Evolutionary conservation across 1,140 invertebrate species (phyloP).

Genomic region (Aradophagus sp.): DNA sequence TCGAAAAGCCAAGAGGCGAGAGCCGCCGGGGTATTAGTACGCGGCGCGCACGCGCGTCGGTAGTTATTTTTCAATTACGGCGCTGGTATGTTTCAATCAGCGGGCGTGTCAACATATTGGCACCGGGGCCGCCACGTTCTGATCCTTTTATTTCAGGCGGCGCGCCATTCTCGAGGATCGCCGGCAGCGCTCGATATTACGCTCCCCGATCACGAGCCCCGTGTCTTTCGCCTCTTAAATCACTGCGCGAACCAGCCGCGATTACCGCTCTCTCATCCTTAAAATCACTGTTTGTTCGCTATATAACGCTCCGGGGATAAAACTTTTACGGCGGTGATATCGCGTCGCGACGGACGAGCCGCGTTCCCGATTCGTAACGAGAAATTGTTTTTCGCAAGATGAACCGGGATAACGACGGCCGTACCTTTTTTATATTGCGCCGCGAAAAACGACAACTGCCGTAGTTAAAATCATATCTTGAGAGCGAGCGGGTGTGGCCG

Average conservation of each 20-base stretch:
- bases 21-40: too few relatives aligned
- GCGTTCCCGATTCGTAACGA: conserved; percentile 9
- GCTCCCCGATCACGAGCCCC: conserved; percentile 48
- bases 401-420: too few relatives aligned
- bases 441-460: too few relatives aligned
- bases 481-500: too few relatives aligned
- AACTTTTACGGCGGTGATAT: conserved; percentile 32
- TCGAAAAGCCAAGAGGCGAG: too few relatives aligned
- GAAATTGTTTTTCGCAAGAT: conserved; percentile 1
- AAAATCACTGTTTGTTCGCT: conserved; percentile 51
- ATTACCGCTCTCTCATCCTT: conserved; percentile 48
- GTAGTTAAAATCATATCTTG: too few relatives aligned
- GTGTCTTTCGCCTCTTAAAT: conserved; percentile 52
- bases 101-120: conserved; percentile 31
- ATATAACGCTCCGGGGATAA: conserved; percentile 35
- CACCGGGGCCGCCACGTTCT: conserved; percentile 36
- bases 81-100: conserved; percentile 36
- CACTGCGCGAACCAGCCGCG: conserved; percentile 45
- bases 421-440: too few relatives aligned
- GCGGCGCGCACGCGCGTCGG: too few relatives aligned
- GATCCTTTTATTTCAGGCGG: conserved; percentile 26
- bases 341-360: too few relatives aligned
- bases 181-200: conserved; percentile 37
- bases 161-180: conserved; percentile 34
- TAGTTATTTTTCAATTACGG: conserved; percentile 29